Evolutionary conservation across 2,797 vertebrate species (phyloP), one percentile per base, ranked within the genome.

Genomic region (Vespertilio murinus): DNA sequence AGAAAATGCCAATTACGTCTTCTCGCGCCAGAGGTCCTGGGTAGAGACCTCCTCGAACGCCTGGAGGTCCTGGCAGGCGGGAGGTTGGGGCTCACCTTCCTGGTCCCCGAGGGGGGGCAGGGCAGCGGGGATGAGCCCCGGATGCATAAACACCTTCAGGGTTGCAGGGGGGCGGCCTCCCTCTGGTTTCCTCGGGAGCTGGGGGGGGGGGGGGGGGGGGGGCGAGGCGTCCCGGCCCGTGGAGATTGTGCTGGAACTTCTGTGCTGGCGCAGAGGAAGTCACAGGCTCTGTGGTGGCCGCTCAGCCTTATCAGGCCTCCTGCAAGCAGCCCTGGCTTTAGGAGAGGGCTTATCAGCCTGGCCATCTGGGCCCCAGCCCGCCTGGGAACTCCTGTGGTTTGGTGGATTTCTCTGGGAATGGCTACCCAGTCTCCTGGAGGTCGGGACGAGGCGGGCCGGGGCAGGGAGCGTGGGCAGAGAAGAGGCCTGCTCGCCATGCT

Each of bases 151-250:
- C 18, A 18, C 13, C 8, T 20, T 33, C 33, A 40, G 70, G 33
- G 54, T 20, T 25, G 33, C 33, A 14, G 28, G 17, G 17, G 25
- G 33, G 28, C 28, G 5, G 13, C 35, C 12, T 42, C 33, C 7
- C 22, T 20, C 65, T 54, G 30, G 1, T 2, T 8, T 38, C 35
- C 28, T 11, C 11, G 33, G 42, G 45, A 64, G 30, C 54, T 22
- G 56, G 38, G 30, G 42, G n/a, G 30, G 42, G n/a, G 30, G 42
- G n/a, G 30, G 42, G n/a, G 30, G 42, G n/a, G n/a, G n/a, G 30
- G 42, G n/a, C 6, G 4, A 28, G 6, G 69, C 4, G 4, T 6
- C 28, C 59, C 3, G 0, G 54, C 8, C 16, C 14, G 2, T 59
- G 30, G 64, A 45, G 30, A 70, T 6, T 14, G 20, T 69, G 64